Evolutionary conservation across 2,888 invertebrate species (phyloP).

Genomic region (Adelphocoris suturalis): DNA sequence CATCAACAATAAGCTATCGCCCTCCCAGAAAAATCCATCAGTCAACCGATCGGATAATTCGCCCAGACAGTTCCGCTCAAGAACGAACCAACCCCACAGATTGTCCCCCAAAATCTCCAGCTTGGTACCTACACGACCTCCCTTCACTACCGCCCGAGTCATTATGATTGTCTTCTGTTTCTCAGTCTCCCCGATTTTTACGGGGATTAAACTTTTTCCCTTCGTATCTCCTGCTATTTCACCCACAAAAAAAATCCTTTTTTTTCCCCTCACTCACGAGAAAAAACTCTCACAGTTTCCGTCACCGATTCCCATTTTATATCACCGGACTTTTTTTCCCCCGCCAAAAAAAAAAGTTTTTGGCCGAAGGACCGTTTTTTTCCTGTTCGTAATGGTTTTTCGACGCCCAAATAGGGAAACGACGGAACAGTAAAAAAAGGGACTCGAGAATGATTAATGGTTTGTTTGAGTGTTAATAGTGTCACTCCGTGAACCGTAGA

Average conservation of each 20-base stretch:
- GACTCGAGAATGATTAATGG: slow-evolving; percentile 69
- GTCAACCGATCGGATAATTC: slow-evolving; percentile 51
- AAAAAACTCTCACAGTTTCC: slow-evolving; percentile 36
- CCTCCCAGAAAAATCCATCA: slow-evolving; percentile 44
- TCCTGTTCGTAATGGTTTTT: slow-evolving; percentile 55
- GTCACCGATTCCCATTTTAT: slow-evolving; percentile 28
- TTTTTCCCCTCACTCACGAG: neutral
- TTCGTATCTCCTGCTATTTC: neutral
- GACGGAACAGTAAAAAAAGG: slow-evolving; percentile 49
- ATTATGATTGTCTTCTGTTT: slow-evolving; percentile 45
- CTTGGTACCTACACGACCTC: neutral
- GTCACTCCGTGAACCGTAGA: slow-evolving; percentile 72
- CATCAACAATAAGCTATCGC: neutral
- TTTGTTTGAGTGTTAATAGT: slow-evolving; percentile 72
- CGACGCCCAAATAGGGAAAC: slow-evolving; percentile 62
- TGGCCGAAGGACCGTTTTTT: slow-evolving; percentile 35
- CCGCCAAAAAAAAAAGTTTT: slow-evolving; percentile 4
- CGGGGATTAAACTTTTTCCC: slow-evolving; percentile 44
- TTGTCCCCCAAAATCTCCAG: neutral
- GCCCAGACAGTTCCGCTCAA: slow-evolving; percentile 7
- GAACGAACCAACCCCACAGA: neutral
- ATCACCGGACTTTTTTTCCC: slow-evolving; percentile 22
- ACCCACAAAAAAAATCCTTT: neutral
- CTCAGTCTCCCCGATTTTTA: neutral
- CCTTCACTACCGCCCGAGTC: neutral